Evolutionary conservation across 2,797 vertebrate genomes (phyloP), one percentile per base, ranked within the genome.

Genomic region (Lophura swinhoii): DNA sequence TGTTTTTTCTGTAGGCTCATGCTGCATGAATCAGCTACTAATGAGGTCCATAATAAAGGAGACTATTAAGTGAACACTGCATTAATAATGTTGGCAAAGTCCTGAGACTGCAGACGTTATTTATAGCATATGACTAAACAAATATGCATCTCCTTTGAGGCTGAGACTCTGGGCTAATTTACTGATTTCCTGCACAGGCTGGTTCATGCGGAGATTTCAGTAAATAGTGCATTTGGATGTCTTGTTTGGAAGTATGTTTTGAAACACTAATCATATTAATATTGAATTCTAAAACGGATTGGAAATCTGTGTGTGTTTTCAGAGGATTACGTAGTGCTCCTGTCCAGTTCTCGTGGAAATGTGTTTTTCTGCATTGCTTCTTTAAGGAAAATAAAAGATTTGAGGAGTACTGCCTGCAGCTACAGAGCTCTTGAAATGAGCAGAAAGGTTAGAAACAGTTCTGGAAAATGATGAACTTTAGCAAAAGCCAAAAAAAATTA

Each of bases 101-200:
- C 91, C 86, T 55, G 60, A 71, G 83, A 53, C 93, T 90, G 63
- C 89, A 95, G 91, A 94, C 90, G 91, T 91, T 96, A 95, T 96
- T 96, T 96, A 94, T 96, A 95, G 94, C 31, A 69, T 41, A 90
- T 88, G 94, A 95, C 95, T 94, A 94, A 95, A 96, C 91, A 96
- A 95, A 95, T 87, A 84, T 3, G 0, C 78, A 39, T 92, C 24
- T 53, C 80, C 85, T 94, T 69, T 92, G 95, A 94, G 94, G 64
- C 85, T 82, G 83, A 91, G 89, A 77, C 90, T 93, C 74, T 87
- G 89, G 72, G 94, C 93, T 90, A 94, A 96, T 95, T 94, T 90
- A 88, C 92, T 93, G 93, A 95, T 95, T 96, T 96, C 96, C 94
- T 95, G 92, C 88, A 90, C 74, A 71, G 84, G 85, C 85, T 95